Percentiles rank a stretch among this genome's conserved stretches.
Evolutionary conservation across 2,888 invertebrate genomes (phyloP).

Genomic region (Rhogogaster chlorosoma): DNA sequence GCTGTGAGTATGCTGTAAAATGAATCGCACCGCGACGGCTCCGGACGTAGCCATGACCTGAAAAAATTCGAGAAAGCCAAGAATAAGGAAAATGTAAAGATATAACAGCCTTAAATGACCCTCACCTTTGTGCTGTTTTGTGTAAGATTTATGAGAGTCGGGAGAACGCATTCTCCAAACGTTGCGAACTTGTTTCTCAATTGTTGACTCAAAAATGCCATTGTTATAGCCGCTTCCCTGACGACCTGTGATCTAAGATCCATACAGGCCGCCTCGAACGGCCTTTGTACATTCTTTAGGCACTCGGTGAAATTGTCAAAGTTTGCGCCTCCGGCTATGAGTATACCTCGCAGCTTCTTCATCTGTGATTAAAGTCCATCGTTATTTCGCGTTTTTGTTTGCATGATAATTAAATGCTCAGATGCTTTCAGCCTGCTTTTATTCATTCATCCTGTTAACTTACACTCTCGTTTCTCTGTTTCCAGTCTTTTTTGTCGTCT

Average conservation of each 20-base stretch:
- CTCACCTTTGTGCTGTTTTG: slow-evolving; percentile 96
- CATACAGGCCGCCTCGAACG: slow-evolving; percentile 90
- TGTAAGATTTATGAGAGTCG: slow-evolving; percentile 92
- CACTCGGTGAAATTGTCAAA: slow-evolving; percentile 86
- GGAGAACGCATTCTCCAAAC: slow-evolving; percentile 91
- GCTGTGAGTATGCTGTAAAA: slow-evolving; percentile 91
- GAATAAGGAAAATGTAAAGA: not conserved
- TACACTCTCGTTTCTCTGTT: slow-evolving; percentile 94
- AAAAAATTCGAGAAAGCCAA: slow-evolving; percentile 54
- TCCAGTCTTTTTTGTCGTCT: slow-evolving; percentile 94
- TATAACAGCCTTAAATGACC: not conserved
- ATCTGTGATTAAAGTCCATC: slow-evolving; percentile 81
- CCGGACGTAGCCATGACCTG: slow-evolving; percentile 95
- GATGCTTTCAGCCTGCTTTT: slow-evolving; percentile 3
- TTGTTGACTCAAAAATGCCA: slow-evolving; percentile 94
- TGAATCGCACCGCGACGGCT: slow-evolving; percentile 91
- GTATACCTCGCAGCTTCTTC: slow-evolving; percentile 90
- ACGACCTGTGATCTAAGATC: slow-evolving; percentile 97
- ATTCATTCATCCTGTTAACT: slow-evolving; percentile 68
- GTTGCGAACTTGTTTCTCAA: slow-evolving; percentile 91
- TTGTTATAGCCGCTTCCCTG: slow-evolving; percentile 96
- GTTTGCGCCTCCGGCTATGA: slow-evolving; percentile 89
- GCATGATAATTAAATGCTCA: slow-evolving; percentile 12
- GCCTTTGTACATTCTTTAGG: slow-evolving; percentile 88
- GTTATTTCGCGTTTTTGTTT: not conserved